Conservation (phyloP, 2,888 invertebrate genomes). For the Yponomeuta malinellus region DNA sequence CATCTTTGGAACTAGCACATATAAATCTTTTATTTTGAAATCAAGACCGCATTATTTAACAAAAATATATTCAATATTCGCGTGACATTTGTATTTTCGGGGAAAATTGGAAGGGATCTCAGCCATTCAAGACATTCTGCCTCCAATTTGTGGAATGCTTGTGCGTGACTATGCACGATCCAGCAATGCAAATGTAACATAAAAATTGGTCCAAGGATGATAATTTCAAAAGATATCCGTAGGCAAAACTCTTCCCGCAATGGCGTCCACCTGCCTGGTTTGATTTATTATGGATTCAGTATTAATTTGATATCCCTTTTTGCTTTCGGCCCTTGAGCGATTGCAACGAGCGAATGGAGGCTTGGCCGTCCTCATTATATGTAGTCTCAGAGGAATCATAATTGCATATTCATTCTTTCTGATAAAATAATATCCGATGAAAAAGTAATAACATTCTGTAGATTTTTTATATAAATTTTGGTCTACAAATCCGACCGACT, state of each 20-base stretch:
- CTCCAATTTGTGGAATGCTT: slow-evolving; percentile 24
- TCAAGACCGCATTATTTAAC: slow-evolving; percentile 7
- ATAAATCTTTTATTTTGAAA: neutral
- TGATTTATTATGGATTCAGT: slow-evolving; percentile 76
- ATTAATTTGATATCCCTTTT: slow-evolving; percentile 76
- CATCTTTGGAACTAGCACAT: neutral
- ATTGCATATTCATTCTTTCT: slow-evolving; percentile 54
- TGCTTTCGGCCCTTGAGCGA: slow-evolving; percentile 71
- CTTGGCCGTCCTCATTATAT: slow-evolving; percentile 65
- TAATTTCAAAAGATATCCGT: slow-evolving; percentile 69
- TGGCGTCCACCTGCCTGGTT: slow-evolving; percentile 69
- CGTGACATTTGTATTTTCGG: slow-evolving; percentile 30
- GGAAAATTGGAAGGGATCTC: neutral
- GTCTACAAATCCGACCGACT: neutral
- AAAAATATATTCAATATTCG: slow-evolving; percentile 24
- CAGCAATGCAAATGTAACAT: slow-evolving; percentile 24
- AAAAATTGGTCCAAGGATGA: slow-evolving; percentile 41
- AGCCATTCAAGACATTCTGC: slow-evolving; percentile 15
- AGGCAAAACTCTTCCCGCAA: slow-evolving; percentile 65
- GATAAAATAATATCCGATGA: slow-evolving; percentile 52
- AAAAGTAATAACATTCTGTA: slow-evolving; percentile 31
- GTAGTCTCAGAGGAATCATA: slow-evolving; percentile 67
- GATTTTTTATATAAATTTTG: neutral
- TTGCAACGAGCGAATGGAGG: slow-evolving; percentile 55
- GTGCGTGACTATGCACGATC: slow-evolving; percentile 16